Percentiles rank a stretch among this genome's conserved stretches.
phyloP scores from a whole-genome alignment of 2,797 vertebrate genomes.

The Tarsius wallacei region DNA sequence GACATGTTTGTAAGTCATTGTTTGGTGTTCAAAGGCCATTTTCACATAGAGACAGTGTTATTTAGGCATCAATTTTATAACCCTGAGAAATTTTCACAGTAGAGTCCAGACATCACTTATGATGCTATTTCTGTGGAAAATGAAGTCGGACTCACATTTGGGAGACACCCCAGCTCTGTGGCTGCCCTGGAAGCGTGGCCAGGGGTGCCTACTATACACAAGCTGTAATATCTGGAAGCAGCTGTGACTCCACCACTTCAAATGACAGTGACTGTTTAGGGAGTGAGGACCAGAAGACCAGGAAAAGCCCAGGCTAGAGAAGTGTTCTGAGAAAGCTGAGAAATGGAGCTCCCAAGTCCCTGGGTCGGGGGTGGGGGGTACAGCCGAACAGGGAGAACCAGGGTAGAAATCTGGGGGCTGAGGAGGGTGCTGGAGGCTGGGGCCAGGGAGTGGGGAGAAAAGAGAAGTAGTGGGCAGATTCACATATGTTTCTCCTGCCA shows the following conservation, averaged over 20 bases:
- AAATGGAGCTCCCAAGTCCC: neutral
- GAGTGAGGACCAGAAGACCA: neutral
- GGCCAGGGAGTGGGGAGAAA: neutral
- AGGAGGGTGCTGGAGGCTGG: fast-evolving
- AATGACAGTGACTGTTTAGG: neutral
- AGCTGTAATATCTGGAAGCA: too few relatives aligned
- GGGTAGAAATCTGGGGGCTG: neutral
- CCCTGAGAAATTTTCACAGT: neutral
- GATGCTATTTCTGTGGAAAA: neutral
- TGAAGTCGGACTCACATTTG: neutral
- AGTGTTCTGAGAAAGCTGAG: neutral
- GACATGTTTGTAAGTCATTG: neutral
- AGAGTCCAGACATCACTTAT: neutral
- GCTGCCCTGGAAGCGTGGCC: neutral
- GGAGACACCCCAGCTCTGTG: neutral
- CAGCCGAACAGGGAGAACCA: neutral
- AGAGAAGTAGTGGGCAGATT: neutral
- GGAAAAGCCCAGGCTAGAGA: neutral
- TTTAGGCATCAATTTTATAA: neutral
- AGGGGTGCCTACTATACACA: fast-evolving
- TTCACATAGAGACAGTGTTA: neutral
- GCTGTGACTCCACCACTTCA: neutral
- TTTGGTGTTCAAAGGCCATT: neutral
- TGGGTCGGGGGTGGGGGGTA: neutral
- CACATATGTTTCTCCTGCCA: neutral